phyloP scores from a whole-genome alignment of 2,797 vertebrate species.

The Parauchenoglanis ngamensis region DNA sequence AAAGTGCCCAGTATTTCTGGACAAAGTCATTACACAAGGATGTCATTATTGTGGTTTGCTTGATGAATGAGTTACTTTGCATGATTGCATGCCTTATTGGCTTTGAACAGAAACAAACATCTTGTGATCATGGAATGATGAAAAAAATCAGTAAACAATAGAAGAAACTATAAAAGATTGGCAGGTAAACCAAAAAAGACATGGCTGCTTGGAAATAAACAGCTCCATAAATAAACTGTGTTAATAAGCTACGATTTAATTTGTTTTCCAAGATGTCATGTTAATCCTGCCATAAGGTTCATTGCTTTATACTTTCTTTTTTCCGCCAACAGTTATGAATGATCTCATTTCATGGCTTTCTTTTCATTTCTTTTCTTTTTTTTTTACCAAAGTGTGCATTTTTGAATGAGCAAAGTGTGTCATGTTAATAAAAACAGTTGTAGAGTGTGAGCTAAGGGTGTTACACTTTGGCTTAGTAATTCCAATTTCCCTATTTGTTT shows the following conservation, averaged over 20 bases:
- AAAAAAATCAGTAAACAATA: neutral
- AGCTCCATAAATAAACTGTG: constrained; percentile 18
- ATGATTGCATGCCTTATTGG: neutral
- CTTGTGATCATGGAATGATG: neutral
- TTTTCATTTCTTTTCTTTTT: too few relatives aligned
- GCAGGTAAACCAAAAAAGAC: neutral
- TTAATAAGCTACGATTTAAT: constrained; percentile 27
- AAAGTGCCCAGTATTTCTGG: neutral
- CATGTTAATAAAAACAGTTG: constrained; percentile 3
- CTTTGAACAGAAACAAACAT: neutral
- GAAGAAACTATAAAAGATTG: neutral
- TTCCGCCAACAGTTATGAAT: neutral
- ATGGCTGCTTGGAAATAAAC: constrained; percentile 38
- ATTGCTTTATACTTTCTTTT: neutral
- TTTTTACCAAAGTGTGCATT: constrained; percentile 5
- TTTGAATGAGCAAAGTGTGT: constrained; percentile 9
- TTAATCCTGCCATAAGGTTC: neutral
- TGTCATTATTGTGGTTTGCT: neutral
- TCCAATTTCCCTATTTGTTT: neutral
- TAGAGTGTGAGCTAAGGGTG: neutral
- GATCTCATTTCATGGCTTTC: constrained; percentile 22
- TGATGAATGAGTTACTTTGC: neutral
- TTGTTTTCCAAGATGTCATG: neutral
- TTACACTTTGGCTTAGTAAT: neutral
- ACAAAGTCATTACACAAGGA: neutral